phyloP scores from a whole-genome alignment of 2,113 vertebrate genomes.

The Dermatemys mawii region DNA sequence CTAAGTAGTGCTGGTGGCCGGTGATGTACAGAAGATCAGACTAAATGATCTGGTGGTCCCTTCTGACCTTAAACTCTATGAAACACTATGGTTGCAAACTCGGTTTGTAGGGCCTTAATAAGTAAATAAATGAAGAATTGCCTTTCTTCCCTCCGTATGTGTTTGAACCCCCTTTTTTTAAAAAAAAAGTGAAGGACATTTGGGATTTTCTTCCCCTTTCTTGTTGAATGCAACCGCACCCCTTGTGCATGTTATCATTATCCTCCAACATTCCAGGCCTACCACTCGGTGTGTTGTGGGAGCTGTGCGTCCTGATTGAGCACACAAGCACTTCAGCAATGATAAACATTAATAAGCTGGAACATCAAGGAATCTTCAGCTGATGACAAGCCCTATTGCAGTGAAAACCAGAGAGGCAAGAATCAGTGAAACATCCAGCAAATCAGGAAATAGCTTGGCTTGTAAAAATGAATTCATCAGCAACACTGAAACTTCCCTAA shows the following conservation, averaged over 20 bases:
- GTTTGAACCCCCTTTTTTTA: background rate
- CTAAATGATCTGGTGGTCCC: too few species aligned
- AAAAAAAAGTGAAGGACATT: background rate
- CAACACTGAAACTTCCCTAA: conserved; percentile 48
- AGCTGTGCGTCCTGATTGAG: background rate
- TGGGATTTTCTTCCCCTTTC: background rate
- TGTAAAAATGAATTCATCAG: conserved; percentile 24
- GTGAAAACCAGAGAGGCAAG: background rate
- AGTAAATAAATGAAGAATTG: background rate
- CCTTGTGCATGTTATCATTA: background rate
- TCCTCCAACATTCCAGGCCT: background rate
- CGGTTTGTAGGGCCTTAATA: background rate
- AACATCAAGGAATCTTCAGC: background rate
- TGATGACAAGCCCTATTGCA: background rate
- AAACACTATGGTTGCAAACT: background rate
- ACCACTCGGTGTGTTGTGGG: background rate
- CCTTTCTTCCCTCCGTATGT: background rate
- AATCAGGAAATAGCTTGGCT: conserved; percentile 46
- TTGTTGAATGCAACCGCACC: background rate
- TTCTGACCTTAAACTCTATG: background rate
- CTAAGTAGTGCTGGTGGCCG: too few species aligned
- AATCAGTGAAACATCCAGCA: background rate
- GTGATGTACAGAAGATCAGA: too few species aligned
- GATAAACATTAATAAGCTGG: background rate
- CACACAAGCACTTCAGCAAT: background rate